Percentiles rank a stretch among this genome's conserved stretches.
These are phyloP conservation scores for Papilio gigon DNA, from an alignment of 2,888 invertebrate genomes.

Conservation along the genomic window DNA sequence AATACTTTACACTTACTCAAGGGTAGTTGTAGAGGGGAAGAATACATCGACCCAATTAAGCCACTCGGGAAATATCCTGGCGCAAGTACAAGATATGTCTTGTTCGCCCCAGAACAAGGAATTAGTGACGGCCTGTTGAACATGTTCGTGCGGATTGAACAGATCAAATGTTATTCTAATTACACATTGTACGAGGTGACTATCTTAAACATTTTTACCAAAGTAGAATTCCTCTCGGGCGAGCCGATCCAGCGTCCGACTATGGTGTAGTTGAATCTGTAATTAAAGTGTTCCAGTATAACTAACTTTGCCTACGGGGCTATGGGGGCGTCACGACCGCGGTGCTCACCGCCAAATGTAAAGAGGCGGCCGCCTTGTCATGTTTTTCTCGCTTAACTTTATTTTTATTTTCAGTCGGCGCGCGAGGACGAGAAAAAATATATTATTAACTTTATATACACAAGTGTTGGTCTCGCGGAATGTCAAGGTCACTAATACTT, in stretches of 20 bases:
- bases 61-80: slow-evolving; percentile 68
- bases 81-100: slow-evolving; percentile 69
- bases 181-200: neutral
- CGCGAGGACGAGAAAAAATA: no score
- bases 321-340: neutral
- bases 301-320: neutral
- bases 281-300: slow-evolving; percentile 33
- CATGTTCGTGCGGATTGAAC: neutral
- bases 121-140: slow-evolving; percentile 67
- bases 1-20: slow-evolving; percentile 60
- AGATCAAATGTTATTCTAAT: neutral
- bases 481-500: no score
- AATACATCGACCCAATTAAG: slow-evolving; percentile 72
- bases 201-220: slow-evolving; percentile 52
- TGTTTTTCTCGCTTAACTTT: no score
- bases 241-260: slow-evolving; percentile 72
- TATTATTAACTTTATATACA: no score
- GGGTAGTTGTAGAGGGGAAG: slow-evolving; percentile 62
- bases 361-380: no score
- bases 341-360: no score
- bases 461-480: no score
- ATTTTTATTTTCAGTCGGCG: no score
- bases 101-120: slow-evolving; percentile 69
- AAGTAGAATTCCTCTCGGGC: slow-evolving; percentile 64
- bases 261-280: slow-evolving; percentile 71